Evolutionary conservation across 2,888 invertebrate species (phyloP).

Genomic region (Chamaedrilus cognettii): DNA sequence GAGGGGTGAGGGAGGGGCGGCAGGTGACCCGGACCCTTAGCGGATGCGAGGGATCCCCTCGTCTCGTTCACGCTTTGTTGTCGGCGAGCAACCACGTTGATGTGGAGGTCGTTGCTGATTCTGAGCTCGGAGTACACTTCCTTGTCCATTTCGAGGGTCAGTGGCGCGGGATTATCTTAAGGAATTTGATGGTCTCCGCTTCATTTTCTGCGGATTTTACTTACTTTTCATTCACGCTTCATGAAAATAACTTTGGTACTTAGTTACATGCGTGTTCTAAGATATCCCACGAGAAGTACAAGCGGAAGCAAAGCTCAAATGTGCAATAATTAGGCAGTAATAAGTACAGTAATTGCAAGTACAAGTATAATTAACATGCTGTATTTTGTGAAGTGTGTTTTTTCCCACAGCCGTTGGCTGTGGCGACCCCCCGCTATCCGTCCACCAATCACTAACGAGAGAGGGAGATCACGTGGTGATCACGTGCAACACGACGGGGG

Average conservation of each 20-base stretch:
- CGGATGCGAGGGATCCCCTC: constrained; percentile 25
- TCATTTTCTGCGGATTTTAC: no score
- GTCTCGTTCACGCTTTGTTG: constrained; percentile 19
- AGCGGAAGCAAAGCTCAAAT: no score
- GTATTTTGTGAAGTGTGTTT: no score
- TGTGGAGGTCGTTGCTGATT: constrained; percentile 15
- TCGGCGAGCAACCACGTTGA: constrained; percentile 12
- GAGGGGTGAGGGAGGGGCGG: constrained; percentile 19
- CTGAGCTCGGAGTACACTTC: constrained; percentile 14
- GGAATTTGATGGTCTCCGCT: no score
- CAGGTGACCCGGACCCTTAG: constrained; percentile 9
- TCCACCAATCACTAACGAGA: constrained; percentile 9
- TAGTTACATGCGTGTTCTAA: no score
- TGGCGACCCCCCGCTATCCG: constrained; percentile 5
- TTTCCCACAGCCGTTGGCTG: constrained; percentile 19
- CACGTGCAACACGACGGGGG: constrained; percentile 24
- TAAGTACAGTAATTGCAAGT: no score
- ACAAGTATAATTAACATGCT: no score
- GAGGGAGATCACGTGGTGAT: constrained; percentile 14
- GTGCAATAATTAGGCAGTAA: no score
- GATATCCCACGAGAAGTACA: no score
- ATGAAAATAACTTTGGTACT: no score
- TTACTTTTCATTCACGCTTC: no score
- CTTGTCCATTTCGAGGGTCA: constrained; percentile 19
- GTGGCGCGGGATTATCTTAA: no score